Evolutionary conservation across 2,113 vertebrate species (phyloP).

Genomic region (Lepus americanus): DNA sequence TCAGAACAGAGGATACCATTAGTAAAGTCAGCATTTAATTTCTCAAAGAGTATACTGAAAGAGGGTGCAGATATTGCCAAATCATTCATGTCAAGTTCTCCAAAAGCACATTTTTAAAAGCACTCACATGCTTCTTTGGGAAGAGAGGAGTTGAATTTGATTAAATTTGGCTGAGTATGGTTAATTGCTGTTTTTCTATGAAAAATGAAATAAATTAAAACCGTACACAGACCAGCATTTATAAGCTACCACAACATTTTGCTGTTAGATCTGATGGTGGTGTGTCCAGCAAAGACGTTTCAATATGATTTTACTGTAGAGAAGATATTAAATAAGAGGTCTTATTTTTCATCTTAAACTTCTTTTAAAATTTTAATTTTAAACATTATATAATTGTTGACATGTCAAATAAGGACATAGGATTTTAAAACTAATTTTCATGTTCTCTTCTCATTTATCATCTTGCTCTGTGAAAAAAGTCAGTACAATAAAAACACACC

Average conservation of each 20-base stretch:
- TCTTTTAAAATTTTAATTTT: neutral
- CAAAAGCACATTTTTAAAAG: neutral
- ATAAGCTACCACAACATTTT: neutral
- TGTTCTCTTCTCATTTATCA: neutral
- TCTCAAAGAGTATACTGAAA: neutral
- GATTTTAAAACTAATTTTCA: slow-evolving; percentile 11
- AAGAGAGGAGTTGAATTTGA: neutral
- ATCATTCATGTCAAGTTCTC: neutral
- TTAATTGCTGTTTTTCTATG: neutral
- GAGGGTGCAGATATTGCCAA: neutral
- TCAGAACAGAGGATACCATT: neutral
- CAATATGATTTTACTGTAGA: neutral
- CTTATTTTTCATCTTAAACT: neutral
- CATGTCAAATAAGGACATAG: neutral
- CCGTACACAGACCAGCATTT: neutral
- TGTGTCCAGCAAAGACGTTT: neutral
- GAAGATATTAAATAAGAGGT: neutral
- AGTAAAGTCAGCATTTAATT: neutral
- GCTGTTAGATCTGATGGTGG: neutral
- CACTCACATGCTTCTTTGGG: neutral
- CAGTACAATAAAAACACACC: neutral
- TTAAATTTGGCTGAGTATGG: neutral
- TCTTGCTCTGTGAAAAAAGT: slow-evolving; percentile 52
- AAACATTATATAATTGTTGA: neutral
- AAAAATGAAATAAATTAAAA: slow-evolving; percentile 32